Evolutionary conservation across 2,888 invertebrate species (phyloP), one percentile per base, ranked within the genome.

Genomic region (Holacanthella duospinosa): DNA sequence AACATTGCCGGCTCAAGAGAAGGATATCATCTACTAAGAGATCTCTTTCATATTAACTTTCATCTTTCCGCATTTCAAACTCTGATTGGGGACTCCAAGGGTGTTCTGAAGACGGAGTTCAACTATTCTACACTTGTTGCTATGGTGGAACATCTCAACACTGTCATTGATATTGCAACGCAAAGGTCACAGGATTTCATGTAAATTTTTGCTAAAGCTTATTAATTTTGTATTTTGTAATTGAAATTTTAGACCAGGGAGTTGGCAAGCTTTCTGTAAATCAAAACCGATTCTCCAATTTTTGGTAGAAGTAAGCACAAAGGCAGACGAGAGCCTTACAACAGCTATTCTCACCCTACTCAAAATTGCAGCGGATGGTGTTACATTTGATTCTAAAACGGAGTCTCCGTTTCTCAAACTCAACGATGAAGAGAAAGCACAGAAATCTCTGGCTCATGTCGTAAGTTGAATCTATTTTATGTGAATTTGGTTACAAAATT

Each of bases 1-100:
- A 88, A 93, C 73, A 86, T 96, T 70, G 94, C 95, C 77, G 95
- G 94, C 26, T 93, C 89, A 62, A 93, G 95, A 75, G 96, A 97
- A 73, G 91, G 92, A 61, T 97, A 97, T 80, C 84, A 96, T 0
- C 90, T 93, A 75, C 80, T 93, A 69, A 84, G 96, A 53, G 97
- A 97, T 81, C 84, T 93, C 19, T 94, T 96, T 78, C 89, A 93
- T 0, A 81, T 96, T 3, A 89, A 90, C 74, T 89, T 89, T 44
- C 93, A 95, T 75, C 84, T 95, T 75, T 86, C 70, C 63, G 75
- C 73, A 62, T 72, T 73, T 58, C 70, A 70, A 60, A 65, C 64
- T 36, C 60, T 73, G 16, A 72, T 73, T 44, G 68, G 69, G 3
- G 36, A 58, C 24, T 58, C 36, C 26, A 53, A 60, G 2, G 66